phyloP scores from a whole-genome alignment of 2,888 invertebrate species.

The Eustalomyia histrio region DNA sequence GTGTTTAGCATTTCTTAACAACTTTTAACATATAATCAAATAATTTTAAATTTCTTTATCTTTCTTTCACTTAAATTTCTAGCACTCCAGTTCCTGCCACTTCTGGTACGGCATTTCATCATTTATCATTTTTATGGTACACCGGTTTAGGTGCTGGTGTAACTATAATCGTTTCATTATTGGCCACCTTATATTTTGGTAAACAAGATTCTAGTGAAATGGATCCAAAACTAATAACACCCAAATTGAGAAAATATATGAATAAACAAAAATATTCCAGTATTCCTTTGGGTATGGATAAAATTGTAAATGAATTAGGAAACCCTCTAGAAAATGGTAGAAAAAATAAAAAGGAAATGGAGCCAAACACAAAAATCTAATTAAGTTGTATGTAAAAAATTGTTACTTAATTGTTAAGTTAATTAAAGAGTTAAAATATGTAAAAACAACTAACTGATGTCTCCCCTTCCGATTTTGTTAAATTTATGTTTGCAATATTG shows the following conservation, averaged over 20 bases:
- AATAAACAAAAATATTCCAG: constrained; percentile 68
- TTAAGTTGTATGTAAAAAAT: background rate
- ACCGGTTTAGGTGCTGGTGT: constrained; percentile 83
- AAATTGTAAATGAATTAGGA: background rate
- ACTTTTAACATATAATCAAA: no score
- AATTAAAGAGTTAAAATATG: background rate
- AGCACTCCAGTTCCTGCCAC: constrained; percentile 12
- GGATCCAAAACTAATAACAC: constrained; percentile 83
- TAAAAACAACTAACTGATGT: no score
- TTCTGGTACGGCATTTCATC: constrained; percentile 76
- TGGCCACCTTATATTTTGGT: constrained; percentile 82
- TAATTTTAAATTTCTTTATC: background rate
- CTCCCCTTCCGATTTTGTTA: no score
- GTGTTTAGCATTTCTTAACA: no score
- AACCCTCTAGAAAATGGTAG: background rate
- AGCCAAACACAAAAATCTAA: background rate
- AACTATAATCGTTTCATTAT: constrained; percentile 82
- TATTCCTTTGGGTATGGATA: constrained; percentile 50
- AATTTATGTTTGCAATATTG: no score
- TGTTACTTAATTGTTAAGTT: background rate
- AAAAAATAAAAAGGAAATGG: constrained; percentile 3
- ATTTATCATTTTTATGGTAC: constrained; percentile 87
- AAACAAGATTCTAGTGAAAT: constrained; percentile 81
- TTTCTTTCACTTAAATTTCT: background rate
- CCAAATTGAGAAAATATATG: constrained; percentile 82